Conservation (phyloP, 2,888 invertebrate species). For the Drosophila cracens region DNA sequence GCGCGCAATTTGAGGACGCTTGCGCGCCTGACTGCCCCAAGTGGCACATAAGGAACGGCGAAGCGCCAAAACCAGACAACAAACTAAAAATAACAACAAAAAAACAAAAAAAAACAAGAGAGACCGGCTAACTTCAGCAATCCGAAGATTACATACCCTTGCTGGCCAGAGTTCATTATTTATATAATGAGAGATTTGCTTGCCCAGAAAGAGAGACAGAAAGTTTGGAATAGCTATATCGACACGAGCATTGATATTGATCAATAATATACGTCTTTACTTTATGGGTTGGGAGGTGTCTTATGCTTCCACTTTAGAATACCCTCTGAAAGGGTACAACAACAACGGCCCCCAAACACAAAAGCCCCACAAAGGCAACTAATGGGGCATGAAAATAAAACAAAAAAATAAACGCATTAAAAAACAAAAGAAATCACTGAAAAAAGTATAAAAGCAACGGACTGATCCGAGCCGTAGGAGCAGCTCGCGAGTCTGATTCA, state of each 20-base stretch:
- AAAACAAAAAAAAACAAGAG: not conserved
- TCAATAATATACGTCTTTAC: not conserved
- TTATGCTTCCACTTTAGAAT: not conserved
- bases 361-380: slow-evolving; percentile 50
- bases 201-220: not conserved
- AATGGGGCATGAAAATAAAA: slow-evolving; percentile 56
- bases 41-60: slow-evolving; percentile 61
- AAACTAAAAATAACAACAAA: not conserved
- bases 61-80: slow-evolving; percentile 21
- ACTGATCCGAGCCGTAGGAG: slow-evolving; percentile 6
- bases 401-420: slow-evolving; percentile 19
- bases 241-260: not conserved
- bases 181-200: not conserved
- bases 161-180: not conserved
- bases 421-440: slow-evolving; percentile 8
- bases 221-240: not conserved
- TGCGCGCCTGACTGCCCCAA: slow-evolving; percentile 69
- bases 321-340: not conserved
- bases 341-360: slow-evolving; percentile 33
- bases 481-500: slow-evolving; percentile 9
- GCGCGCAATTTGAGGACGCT: slow-evolving; percentile 58
- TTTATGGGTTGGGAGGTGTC: not conserved
- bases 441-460: slow-evolving; percentile 10
- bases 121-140: not conserved
- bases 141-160: not conserved